Conservation (phyloP, 2,888 invertebrate species). For the Amphipoea oculea region DNA sequence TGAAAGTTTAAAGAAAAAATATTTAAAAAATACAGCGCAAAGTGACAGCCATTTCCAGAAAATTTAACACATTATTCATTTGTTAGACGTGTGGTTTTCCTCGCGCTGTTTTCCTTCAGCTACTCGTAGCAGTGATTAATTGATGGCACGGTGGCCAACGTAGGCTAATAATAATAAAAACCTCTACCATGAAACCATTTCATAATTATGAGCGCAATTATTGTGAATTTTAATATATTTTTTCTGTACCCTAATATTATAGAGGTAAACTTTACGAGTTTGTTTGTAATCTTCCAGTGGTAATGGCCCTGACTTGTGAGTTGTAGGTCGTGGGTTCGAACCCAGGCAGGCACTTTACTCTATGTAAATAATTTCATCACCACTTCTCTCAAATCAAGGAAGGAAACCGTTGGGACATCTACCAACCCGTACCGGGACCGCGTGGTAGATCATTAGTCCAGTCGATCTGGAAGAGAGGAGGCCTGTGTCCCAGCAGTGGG, state of each 20-base stretch:
- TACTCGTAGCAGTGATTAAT: constrained; percentile 43
- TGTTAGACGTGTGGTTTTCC: constrained; percentile 58
- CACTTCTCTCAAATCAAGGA: neutral
- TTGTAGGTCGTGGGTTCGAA: neutral
- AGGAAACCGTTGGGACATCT: neutral
- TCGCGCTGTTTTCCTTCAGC: constrained; percentile 47
- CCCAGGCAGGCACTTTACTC: neutral
- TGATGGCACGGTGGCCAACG: constrained; percentile 12
- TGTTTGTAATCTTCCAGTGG: neutral
- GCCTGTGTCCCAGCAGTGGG: neutral
- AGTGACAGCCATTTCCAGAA: constrained; percentile 49
- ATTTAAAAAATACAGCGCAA: neutral
- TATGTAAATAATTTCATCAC: neutral
- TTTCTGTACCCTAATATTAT: neutral
- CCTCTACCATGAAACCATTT: constrained; percentile 14
- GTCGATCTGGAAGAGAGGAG: neutral
- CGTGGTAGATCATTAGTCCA: neutral
- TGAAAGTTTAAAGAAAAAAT: constrained; percentile 19
- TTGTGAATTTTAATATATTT: neutral
- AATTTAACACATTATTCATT: constrained; percentile 55
- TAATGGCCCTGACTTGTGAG: neutral
- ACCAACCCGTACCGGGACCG: neutral
- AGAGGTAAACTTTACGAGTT: neutral
- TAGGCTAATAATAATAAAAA: constrained; percentile 37
- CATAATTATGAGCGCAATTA: neutral